Evolutionary conservation across 2,888 invertebrate species (phyloP), one percentile per base, ranked within the genome.

Genomic region (Herminia tarsipennalis): DNA sequence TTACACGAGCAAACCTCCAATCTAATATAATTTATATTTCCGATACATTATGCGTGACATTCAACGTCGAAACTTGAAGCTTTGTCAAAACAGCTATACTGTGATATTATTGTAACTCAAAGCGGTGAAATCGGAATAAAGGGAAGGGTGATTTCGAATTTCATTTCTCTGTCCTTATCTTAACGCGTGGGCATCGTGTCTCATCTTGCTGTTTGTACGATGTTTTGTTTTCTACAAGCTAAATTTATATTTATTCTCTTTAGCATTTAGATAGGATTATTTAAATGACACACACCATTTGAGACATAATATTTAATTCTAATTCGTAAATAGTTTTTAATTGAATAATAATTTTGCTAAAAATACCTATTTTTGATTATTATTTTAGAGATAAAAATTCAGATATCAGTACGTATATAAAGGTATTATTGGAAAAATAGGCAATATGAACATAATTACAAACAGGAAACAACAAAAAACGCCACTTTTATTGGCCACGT

Each of bases 1-100:
- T 80, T 80, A 83, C 69, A 70, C 58, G 54, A 64, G 52, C 68
- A 43, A 78, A 81, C 78, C 82, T 65, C 73, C 73, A 66, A 82
- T 83, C 76, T 79, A 80, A 82, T 81, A 81, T 81, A 82, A 86
- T 85, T 85, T 81, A 78, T 84, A 79, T 78, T 80, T 85, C 82
- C 81, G 77, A 81, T 83, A 77, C 73, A 76, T 80, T 81, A 80
- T 74, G 73, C 78, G 73, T 77, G 77, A 78, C 77, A 77, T 76
- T 77, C 68, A 54, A 63, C 62, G 70, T 72, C 68, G 59, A 68
- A 73, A 56, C 57, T 68, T 60, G 61, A 56, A 62, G 65, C 66
- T 76, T 75, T 73, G 73, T 74, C 67, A 65, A 61, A 73, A 80
- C 73, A 74, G 73, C 63, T 78, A 78, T 80, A 75, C 77, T 75